A percentile compares a stretch with the other conserved stretches of the same genome.
phyloP scores from a whole-genome alignment of 2,888 invertebrate genomes.

The Mantis religiosa region DNA sequence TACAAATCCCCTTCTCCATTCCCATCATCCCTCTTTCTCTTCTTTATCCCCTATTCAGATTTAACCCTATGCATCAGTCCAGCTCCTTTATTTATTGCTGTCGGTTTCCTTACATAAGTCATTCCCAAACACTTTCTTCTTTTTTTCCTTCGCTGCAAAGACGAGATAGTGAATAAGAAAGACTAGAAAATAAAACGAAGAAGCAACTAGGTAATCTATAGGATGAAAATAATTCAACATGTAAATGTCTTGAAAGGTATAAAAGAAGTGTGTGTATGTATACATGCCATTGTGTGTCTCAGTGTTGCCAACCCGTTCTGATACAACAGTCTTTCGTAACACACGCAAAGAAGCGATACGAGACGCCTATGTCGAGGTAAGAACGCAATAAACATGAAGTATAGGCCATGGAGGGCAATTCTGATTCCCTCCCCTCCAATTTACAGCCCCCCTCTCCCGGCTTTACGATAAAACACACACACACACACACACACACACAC shows the following conservation, averaged over 20 bases:
- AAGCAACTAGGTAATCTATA: not conserved
- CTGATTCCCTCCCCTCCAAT: not conserved
- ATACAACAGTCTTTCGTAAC: not conserved
- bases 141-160: not conserved
- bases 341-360: not conserved
- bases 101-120: not conserved
- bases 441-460: not conserved
- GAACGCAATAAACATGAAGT: not conserved
- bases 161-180: not conserved
- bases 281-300: not conserved
- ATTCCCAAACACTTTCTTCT: not conserved
- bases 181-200: not conserved
- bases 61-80: conserved; percentile 3
- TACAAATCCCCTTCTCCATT: conserved; percentile 18
- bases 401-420: not conserved
- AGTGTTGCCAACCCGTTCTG: not conserved
- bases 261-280: not conserved
- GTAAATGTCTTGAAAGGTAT: conserved; percentile 5
- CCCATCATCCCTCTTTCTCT: not conserved
- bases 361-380: not conserved
- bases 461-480: not conserved
- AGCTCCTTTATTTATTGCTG: not conserved
- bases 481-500: too few species aligned
- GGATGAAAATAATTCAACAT: conserved; percentile 8
- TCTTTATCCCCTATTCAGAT: not conserved